Conservation (phyloP, 2,888 invertebrate species). For the Noctuana brunneofusca region DNA sequence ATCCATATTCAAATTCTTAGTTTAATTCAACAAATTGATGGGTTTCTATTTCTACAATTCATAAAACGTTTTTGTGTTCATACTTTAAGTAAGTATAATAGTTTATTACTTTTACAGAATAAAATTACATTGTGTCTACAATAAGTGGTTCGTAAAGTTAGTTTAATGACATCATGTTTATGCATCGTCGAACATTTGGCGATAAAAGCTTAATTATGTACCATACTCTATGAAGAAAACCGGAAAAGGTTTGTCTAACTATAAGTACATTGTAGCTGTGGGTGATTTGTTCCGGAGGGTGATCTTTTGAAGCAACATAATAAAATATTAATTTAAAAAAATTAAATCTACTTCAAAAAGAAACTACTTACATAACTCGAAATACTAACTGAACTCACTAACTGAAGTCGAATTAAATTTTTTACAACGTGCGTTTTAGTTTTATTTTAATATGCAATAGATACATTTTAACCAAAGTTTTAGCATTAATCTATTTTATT, state of each 20-base stretch:
- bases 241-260: slow-evolving; percentile 27
- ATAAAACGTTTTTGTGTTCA: no score
- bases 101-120: slow-evolving; percentile 3
- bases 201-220: slow-evolving; percentile 29
- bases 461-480: no score
- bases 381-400: no score
- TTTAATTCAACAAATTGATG: background rate
- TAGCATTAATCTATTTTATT: no score
- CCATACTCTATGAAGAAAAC: slow-evolving; percentile 14
- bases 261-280: slow-evolving; percentile 23
- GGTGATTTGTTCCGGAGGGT: slow-evolving; percentile 21
- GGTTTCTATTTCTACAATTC: background rate
- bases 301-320: slow-evolving; percentile 9
- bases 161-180: slow-evolving; percentile 24
- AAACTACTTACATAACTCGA: no score
- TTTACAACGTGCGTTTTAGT: no score
- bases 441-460: no score
- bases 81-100: slow-evolving; percentile 1
- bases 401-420: no score
- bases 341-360: no score
- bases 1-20: background rate
- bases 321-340: no score
- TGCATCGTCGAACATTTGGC: slow-evolving; percentile 26
- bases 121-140: slow-evolving; percentile 1
- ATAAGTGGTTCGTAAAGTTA: slow-evolving; percentile 7